Evolutionary conservation across 2,113 vertebrate genomes (phyloP).

Genomic region (Calidris pugnax): DNA sequence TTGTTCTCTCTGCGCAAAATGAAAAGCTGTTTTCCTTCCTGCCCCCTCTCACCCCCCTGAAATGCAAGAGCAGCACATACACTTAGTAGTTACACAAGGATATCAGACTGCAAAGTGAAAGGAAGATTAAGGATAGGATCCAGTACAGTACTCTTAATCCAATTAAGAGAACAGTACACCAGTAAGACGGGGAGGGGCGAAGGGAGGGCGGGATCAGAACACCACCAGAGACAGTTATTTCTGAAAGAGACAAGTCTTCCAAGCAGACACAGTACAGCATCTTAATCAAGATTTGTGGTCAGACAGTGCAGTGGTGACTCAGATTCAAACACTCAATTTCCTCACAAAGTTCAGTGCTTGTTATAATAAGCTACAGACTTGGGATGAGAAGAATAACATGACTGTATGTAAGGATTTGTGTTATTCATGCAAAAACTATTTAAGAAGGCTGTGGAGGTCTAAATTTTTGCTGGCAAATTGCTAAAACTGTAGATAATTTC

Average conservation of each 20-base stretch:
- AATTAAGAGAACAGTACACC: neutral
- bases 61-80: neutral
- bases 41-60: too few relatives aligned
- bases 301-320: neutral
- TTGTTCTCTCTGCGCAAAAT: neutral
- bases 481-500: neutral
- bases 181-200: neutral
- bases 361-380: neutral
- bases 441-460: neutral
- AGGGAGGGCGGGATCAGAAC: neutral
- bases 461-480: neutral
- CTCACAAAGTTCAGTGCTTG: neutral
- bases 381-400: neutral
- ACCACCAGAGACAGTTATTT: neutral
- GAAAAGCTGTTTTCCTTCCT: neutral
- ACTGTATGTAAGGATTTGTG: neutral
- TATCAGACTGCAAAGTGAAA: neutral
- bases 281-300: neutral
- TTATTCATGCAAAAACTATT: neutral
- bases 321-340: neutral
- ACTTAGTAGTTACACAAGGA: neutral
- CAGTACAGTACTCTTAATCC: neutral
- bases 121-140: neutral
- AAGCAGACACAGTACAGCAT: neutral
- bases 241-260: neutral